Percentiles rank a stretch among this genome's conserved stretches.
Conservation (phyloP, 2,888 invertebrate species). For the Eurytoma californica region DNA sequence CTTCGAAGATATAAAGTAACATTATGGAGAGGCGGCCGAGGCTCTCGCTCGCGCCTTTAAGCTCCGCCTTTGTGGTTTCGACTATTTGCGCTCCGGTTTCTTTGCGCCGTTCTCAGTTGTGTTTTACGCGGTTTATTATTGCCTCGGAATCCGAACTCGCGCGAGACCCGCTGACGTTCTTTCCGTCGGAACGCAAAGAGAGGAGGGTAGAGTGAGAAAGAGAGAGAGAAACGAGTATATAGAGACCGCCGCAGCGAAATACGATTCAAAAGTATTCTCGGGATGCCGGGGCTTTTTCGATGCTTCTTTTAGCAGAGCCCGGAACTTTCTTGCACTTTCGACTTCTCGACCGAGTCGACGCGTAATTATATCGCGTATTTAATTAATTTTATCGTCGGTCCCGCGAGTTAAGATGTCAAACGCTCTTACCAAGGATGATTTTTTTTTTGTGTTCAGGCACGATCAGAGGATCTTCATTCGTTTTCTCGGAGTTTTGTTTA, state of each 20-base stretch:
- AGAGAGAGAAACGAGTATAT: constrained; percentile 4
- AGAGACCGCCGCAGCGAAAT: constrained; percentile 51
- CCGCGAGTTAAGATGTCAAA: constrained; percentile 33
- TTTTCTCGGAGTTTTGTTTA: too few relatives aligned
- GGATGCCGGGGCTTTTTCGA: constrained; percentile 22
- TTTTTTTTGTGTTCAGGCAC: too few relatives aligned
- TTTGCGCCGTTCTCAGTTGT: constrained; percentile 53
- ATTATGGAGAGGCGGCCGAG: constrained; percentile 43
- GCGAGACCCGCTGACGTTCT: constrained; percentile 30
- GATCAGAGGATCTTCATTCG: too few relatives aligned
- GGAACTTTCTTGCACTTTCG: neutral
- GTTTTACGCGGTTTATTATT: constrained; percentile 57
- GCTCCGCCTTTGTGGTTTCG: constrained; percentile 52
- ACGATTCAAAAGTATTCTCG: constrained; percentile 51
- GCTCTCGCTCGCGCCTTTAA: constrained; percentile 12
- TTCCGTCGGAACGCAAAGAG: neutral
- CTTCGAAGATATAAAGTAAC: constrained; percentile 54
- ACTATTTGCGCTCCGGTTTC: constrained; percentile 56
- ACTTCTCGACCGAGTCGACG: constrained; percentile 10
- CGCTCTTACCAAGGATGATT: neutral
- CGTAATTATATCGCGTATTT: constrained; percentile 42
- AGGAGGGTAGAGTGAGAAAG: neutral
- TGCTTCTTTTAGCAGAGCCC: neutral
- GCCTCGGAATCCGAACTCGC: constrained; percentile 51
- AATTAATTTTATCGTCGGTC: constrained; percentile 45